These are phyloP conservation scores for Solea senegalensis DNA, from an alignment of 2,113 vertebrate species.

Conservation along the genomic window DNA sequence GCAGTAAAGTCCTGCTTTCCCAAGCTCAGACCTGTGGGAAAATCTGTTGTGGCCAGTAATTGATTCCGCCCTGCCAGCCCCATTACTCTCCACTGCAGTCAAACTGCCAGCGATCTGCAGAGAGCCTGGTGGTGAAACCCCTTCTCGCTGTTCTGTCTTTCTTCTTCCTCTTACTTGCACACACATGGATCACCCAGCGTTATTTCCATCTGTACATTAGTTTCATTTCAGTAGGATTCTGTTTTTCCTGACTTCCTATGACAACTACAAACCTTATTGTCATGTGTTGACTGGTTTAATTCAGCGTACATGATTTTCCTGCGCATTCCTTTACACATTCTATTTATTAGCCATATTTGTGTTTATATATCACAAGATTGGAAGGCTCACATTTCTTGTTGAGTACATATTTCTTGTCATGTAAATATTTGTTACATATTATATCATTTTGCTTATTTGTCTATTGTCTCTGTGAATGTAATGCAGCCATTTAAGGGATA, in stretches of 20 bases:
- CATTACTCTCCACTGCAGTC: constrained; percentile 94
- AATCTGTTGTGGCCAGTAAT: constrained; percentile 99
- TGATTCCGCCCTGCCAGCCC: constrained; percentile 99
- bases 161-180: constrained; percentile 32
- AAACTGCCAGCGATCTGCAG: constrained; percentile 92
- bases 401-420: too few relatives aligned
- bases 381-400: too few relatives aligned
- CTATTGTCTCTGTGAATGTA: too few relatives aligned
- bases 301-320: too few relatives aligned
- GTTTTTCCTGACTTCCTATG: not conserved
- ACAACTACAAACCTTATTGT: not conserved
- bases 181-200: constrained; percentile 48
- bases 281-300: not conserved
- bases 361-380: too few relatives aligned
- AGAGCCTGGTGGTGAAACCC: constrained; percentile 76
- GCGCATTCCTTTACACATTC: too few relatives aligned
- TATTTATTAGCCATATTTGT: too few relatives aligned
- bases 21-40: constrained; percentile 99
- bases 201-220: constrained; percentile 5
- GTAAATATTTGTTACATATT: too few relatives aligned
- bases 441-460: too few relatives aligned
- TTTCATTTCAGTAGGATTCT: not conserved
- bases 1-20: constrained; percentile 89
- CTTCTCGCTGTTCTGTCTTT: constrained; percentile 45
- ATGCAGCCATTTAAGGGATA: too few relatives aligned